phyloP scores from a whole-genome alignment of 2,888 invertebrate species.

The Yponomeuta malinellus region DNA sequence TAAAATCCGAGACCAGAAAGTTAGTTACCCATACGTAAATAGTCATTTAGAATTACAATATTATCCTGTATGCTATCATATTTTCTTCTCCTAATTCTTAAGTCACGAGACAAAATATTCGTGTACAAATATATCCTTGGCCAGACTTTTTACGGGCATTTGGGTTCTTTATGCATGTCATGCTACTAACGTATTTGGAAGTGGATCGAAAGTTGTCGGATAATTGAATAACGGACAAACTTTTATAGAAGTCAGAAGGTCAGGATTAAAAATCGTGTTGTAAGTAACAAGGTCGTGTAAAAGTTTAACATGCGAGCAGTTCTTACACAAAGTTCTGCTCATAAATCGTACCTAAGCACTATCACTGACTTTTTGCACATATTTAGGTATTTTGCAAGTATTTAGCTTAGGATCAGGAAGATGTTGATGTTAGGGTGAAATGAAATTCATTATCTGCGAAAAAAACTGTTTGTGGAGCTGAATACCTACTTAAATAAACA shows the following conservation, averaged over 20 bases:
- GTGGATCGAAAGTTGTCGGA: background rate
- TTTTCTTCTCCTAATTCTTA: background rate
- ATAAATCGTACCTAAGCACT: too few relatives aligned
- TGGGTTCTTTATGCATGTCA: background rate
- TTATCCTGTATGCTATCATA: background rate
- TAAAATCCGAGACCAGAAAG: too few relatives aligned
- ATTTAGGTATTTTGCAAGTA: too few relatives aligned
- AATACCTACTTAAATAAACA: too few relatives aligned
- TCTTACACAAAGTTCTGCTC: too few relatives aligned
- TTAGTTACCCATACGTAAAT: too few relatives aligned
- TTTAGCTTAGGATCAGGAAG: too few relatives aligned
- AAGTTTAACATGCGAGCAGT: too few relatives aligned
- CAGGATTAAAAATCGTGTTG: background rate
- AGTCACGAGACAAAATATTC: slow-evolving; percentile 32
- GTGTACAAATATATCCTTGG: slow-evolving; percentile 8
- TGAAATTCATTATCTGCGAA: too few relatives aligned
- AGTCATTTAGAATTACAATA: background rate
- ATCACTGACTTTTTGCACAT: too few relatives aligned
- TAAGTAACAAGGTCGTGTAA: background rate
- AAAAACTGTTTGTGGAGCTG: too few relatives aligned
- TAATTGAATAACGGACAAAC: background rate
- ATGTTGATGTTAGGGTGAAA: too few relatives aligned
- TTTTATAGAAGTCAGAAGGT: background rate
- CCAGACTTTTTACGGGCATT: background rate
- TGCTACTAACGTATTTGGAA: background rate